These are phyloP conservation scores for Crypturellus undulatus DNA, from an alignment of 2,113 vertebrate genomes.

Conservation along the genomic window DNA sequence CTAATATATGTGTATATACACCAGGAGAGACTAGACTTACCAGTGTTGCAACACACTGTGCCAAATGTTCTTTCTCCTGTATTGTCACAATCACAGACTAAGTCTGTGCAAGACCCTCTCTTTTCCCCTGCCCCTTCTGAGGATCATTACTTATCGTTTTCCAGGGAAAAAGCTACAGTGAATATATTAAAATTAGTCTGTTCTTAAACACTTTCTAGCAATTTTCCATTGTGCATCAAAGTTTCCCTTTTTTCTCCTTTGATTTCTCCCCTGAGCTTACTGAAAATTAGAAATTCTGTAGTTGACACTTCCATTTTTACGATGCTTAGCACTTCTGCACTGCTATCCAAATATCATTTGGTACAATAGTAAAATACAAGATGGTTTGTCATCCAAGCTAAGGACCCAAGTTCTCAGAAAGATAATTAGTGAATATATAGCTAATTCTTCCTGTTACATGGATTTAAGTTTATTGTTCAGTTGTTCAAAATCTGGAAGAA, in stretches of 20 bases:
- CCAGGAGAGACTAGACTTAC: not conserved
- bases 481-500: not conserved
- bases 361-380: not conserved
- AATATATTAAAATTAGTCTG: not conserved
- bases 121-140: not conserved
- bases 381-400: not conserved
- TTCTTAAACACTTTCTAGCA: not conserved
- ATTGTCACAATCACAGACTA: not conserved
- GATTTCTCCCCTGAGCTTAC: not conserved
- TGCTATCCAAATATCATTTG: not conserved
- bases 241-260: not conserved
- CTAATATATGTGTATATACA: accelerated
- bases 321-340: not conserved
- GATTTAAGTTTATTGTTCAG: not conserved
- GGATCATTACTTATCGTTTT: not conserved
- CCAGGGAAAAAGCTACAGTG: not conserved
- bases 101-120: not conserved
- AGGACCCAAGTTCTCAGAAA: not conserved
- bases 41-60: accelerated
- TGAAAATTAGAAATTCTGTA: not conserved
- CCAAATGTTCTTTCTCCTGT: not conserved
- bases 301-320: not conserved
- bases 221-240: not conserved
- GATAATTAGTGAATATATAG: not conserved
- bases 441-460: not conserved